phyloP scores from a whole-genome alignment of 2,113 vertebrate genomes.

The Calidris pygmaea region DNA sequence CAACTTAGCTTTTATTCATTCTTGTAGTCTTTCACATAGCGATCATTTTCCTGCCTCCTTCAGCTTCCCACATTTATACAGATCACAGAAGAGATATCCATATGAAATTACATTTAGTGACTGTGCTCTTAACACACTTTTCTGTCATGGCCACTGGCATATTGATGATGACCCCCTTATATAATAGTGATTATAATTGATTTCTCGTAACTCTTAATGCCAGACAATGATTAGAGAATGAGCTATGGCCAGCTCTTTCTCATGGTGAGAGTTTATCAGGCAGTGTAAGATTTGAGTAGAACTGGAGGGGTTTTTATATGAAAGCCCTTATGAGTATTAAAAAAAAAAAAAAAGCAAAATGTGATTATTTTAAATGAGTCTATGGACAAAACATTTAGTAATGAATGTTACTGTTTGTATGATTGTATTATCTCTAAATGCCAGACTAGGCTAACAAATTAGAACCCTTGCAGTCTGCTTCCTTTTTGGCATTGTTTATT shows the following conservation, averaged over 20 bases:
- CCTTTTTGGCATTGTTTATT: background rate
- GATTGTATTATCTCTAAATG: background rate
- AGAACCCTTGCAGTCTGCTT: background rate
- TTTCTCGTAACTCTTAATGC: constrained; percentile 17
- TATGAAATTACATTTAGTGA: constrained; percentile 14
- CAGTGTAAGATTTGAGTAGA: background rate
- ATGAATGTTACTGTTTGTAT: background rate
- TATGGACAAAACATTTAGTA: constrained; percentile 1
- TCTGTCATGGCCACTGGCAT: background rate
- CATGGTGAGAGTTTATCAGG: background rate
- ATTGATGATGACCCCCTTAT: background rate
- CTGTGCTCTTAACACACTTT: constrained; percentile 8
- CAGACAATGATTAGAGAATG: constrained; percentile 4
- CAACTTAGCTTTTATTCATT: background rate
- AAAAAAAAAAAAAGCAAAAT: background rate
- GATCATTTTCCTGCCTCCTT: background rate
- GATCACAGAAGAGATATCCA: background rate
- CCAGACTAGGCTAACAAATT: background rate
- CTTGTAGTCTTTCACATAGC: background rate
- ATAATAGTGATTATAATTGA: constrained; percentile 43
- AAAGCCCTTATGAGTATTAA: background rate
- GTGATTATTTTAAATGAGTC: background rate
- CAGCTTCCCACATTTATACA: background rate
- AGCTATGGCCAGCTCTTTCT: background rate
- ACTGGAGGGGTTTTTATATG: background rate